Evolutionary conservation across 2,888 invertebrate genomes (phyloP), one percentile per base, ranked within the genome.

Genomic region (Anoplius nigerrimus): DNA sequence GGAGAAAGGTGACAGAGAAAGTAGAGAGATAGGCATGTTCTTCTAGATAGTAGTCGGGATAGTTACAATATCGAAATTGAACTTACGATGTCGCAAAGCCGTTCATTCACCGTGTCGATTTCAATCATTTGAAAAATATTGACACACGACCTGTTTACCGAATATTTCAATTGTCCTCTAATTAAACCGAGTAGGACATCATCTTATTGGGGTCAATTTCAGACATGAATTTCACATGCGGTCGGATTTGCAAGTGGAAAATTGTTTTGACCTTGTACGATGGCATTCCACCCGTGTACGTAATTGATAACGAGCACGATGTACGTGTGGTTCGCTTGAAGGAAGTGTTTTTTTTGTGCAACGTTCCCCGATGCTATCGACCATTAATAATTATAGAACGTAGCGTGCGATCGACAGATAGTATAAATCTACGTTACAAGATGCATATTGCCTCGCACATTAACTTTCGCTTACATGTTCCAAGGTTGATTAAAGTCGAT

Each of bases 101-200:
- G n/a, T n/a, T n/a, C n/a, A n/a, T n/a, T n/a, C n/a, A n/a, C n/a
- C n/a, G n/a, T n/a, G n/a, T n/a, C n/a, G n/a, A n/a, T n/a, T n/a
- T n/a, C n/a, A n/a, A n/a, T n/a, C n/a, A n/a, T n/a, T n/a, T n/a
- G n/a, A n/a, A n/a, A n/a, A n/a, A n/a, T n/a, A n/a, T n/a, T n/a
- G n/a, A n/a, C n/a, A n/a, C n/a, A n/a, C n/a, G n/a, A 48, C 62
- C 53, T 61, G 55, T 62, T 66, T 62, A 66, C 62, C 66, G 62
- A 54, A 66, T 61, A 55, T 55, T 61, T 22, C 34, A 61, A 61
- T 34, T 34, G 34, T 54, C 18, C 46, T 46, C 56, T 66, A 62
- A 66, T 56, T 62, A 48, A 20, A 55, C 27, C 24, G 21, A 56
- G 62, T 55, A 62, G 55, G 55, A 54, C 48, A 66, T 22, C 4